A percentile compares a stretch with the other conserved stretches of the same genome.
Conservation (phyloP, 2,797 vertebrate species). For the Bovichtus diacanthus region DNA sequence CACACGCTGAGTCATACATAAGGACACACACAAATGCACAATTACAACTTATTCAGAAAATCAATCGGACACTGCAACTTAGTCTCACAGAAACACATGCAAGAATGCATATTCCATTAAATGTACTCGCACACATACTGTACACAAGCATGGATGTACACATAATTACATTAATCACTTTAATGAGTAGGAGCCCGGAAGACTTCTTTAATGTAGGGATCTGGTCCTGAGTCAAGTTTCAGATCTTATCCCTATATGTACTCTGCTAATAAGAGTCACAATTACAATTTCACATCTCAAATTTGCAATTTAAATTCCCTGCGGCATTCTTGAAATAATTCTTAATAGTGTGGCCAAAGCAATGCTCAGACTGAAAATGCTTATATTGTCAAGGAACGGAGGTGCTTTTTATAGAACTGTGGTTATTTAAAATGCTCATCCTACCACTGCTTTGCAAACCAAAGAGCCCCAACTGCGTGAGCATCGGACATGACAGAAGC, state of each 20-base stretch:
- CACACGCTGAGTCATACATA: slow-evolving; percentile 49
- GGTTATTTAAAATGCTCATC: neutral
- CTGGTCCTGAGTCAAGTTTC: slow-evolving; percentile 24
- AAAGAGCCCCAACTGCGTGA: slow-evolving; percentile 1
- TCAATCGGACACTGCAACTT: slow-evolving; percentile 8
- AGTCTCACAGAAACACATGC: neutral
- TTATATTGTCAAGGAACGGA: slow-evolving; percentile 14
- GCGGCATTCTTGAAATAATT: slow-evolving; percentile 25
- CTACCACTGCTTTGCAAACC: slow-evolving; percentile 13
- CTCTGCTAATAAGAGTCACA: slow-evolving; percentile 28
- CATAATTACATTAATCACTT: neutral
- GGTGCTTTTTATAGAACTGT: slow-evolving; percentile 3
- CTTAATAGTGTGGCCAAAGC: slow-evolving; percentile 36
- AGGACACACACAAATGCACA: slow-evolving; percentile 17
- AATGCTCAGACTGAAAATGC: slow-evolving; percentile 29
- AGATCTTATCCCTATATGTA: slow-evolving; percentile 10
- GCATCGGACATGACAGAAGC: neutral
- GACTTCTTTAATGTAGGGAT: slow-evolving; percentile 9
- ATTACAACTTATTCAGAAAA: slow-evolving; percentile 28
- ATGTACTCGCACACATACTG: neutral
- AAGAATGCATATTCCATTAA: slow-evolving; percentile 1
- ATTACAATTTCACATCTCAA: slow-evolving; percentile 26
- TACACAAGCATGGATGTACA: neutral
- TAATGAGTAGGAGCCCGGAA: neutral
- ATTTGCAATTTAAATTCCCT: slow-evolving; percentile 54